Conservation (phyloP, 2,797 vertebrate species). For the Enoplosus armatus region DNA sequence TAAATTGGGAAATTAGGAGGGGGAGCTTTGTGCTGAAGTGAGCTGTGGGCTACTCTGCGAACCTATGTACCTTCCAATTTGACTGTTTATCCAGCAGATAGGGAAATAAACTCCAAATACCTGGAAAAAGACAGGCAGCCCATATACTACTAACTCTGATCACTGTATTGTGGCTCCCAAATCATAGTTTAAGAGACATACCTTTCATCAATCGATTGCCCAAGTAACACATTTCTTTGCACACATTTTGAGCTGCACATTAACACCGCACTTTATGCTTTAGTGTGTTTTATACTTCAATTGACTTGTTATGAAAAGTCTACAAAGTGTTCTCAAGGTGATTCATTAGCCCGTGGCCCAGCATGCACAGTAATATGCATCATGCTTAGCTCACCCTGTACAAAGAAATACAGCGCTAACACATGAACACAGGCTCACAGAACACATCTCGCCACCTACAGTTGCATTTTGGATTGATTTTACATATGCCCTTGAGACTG, state of each 20-base stretch:
- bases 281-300: constrained; percentile 36
- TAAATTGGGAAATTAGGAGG: constrained; percentile 52
- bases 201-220: not conserved
- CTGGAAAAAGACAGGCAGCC: not conserved
- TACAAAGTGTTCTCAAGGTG: constrained; percentile 53
- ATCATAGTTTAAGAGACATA: not conserved
- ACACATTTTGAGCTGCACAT: not conserved
- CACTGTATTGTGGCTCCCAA: not conserved
- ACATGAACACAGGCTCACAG: constrained; percentile 23
- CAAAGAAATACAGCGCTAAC: not conserved
- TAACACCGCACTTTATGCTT: constrained; percentile 24
- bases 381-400: constrained; percentile 29
- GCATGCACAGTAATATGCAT: constrained; percentile 42
- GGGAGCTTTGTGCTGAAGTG: constrained; percentile 35
- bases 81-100: constrained; percentile 17
- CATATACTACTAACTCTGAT: constrained; percentile 10
- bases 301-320: constrained; percentile 44
- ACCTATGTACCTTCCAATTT: constrained; percentile 19
- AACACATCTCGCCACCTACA: constrained; percentile 60
- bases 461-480: constrained; percentile 67
- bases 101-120: constrained; percentile 33
- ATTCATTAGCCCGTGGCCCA: constrained; percentile 49
- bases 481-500: constrained; percentile 74
- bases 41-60: constrained; percentile 20
- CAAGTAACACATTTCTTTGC: not conserved